Percentiles rank a stretch among this genome's conserved stretches.
These are phyloP conservation scores for Harpalus rufipes DNA, from an alignment of 2,888 invertebrate genomes.

Conservation along the genomic window DNA sequence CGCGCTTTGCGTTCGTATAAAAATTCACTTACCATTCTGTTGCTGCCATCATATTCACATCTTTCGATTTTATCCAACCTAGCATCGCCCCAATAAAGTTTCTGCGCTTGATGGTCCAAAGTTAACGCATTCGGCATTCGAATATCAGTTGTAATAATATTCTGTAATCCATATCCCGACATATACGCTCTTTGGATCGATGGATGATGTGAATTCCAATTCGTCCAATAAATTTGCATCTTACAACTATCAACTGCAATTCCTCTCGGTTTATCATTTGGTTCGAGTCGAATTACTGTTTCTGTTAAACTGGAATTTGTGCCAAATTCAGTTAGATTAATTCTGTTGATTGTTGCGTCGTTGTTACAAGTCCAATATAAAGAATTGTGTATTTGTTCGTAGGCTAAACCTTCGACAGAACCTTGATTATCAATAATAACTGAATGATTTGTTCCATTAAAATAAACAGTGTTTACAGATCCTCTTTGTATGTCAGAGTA, in stretches of 20 bases:
- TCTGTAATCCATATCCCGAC: slow-evolving; percentile 83
- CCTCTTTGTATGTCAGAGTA: slow-evolving; percentile 94
- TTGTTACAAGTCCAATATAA: slow-evolving; percentile 93
- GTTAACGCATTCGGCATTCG: slow-evolving; percentile 92
- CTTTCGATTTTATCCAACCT: slow-evolving; percentile 91
- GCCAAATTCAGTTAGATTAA: slow-evolving; percentile 78
- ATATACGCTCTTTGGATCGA: slow-evolving; percentile 87
- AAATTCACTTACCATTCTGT: slow-evolving; percentile 79
- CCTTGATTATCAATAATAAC: slow-evolving; percentile 87
- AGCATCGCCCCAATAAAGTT: slow-evolving; percentile 92
- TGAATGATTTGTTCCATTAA: slow-evolving; percentile 87
- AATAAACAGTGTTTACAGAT: slow-evolving; percentile 89
- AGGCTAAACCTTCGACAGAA: slow-evolving; percentile 92
- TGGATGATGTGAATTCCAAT: slow-evolving; percentile 91
- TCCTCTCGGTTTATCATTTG: slow-evolving; percentile 89
- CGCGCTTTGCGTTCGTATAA: too few relatives aligned
- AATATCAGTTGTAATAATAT: slow-evolving; percentile 88
- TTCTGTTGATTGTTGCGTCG: slow-evolving; percentile 85
- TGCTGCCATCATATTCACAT: slow-evolving; percentile 88
- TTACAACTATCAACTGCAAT: slow-evolving; percentile 92
- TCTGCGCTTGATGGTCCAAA: slow-evolving; percentile 86
- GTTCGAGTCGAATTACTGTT: slow-evolving; percentile 83
- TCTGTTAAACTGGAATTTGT: slow-evolving; percentile 76
- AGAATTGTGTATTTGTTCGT: slow-evolving; percentile 83
- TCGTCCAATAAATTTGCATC: slow-evolving; percentile 90